Base-by-base conservation (phyloP, 1,140 invertebrate genomes). In the Lordiphosa mommai region DNA sequence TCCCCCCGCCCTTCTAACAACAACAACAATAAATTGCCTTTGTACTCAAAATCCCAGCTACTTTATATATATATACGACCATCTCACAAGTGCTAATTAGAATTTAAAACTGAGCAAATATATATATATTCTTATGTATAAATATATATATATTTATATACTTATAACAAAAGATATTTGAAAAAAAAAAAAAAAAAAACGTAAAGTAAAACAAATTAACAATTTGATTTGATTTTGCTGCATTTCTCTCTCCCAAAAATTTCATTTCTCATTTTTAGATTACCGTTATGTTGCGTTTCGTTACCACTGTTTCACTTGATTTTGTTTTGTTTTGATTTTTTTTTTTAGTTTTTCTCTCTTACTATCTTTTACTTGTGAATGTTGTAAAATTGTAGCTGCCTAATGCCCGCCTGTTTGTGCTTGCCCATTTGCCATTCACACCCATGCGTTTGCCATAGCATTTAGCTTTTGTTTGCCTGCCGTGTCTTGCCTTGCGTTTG, bases 1-100 rank as follows among this genome's bases (percentile, higher is more conserved):
- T 27, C 27, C 10, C 16, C 41, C 27, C 8, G 33, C 12, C 29
- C 16, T 40, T 16, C 10, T 3, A n/a, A 16, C 3, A 40, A 10
- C 12, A 29, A 38, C 17, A 37, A 49, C 29, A 58, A 55, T 5
- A 59, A 55, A 57, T 57, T 46, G 32, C 58, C 53, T 60, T 57
- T 50, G 52, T 70, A 79, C 44, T 57, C 44, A 47, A 73, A 43
- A 59, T 53, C 44, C 53, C 48, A 61, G 56, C 64, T 58, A 71
- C 57, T 53, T 72, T 53, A 67, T 77, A 65, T 71, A 79, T 63
- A 63, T 85, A 65, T 73, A 80, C 72, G 87, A 88, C 87, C 87
- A 88, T 88, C 87, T 88, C 87, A 88, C 86, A 88, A 88, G 87
- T 88, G 87, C 87, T 88, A 86, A 76, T 84, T 88, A 87, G 87